Percentiles rank a stretch among this genome's conserved stretches.
phyloP scores from a whole-genome alignment of 2,888 invertebrate species.

The Caenorhabditis becei region DNA sequence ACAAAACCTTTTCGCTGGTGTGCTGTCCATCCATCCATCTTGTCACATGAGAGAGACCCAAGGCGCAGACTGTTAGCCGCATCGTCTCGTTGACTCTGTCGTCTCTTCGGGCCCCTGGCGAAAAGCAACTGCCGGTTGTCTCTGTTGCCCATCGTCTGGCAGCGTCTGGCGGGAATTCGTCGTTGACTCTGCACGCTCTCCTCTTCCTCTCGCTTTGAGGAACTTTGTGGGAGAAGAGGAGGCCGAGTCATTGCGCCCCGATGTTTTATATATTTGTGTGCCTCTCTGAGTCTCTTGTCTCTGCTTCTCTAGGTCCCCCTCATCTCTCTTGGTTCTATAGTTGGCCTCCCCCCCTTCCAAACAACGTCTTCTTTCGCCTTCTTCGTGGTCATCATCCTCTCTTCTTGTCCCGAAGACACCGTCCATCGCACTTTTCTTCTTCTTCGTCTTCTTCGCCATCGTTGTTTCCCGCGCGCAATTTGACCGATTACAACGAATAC shows the following conservation, averaged over 20 bases:
- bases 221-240: background rate
- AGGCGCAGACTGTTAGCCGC: no score
- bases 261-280: slow-evolving; percentile 2
- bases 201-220: background rate
- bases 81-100: no score
- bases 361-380: slow-evolving; percentile 24
- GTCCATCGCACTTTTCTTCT: no score
- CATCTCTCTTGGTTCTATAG: background rate
- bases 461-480: no score
- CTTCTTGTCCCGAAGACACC: background rate
- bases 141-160: background rate
- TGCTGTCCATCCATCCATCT: background rate
- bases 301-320: background rate
- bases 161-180: background rate
- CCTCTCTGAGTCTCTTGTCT: slow-evolving; percentile 11
- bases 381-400: slow-evolving; percentile 17
- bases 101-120: no score
- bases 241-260: background rate
- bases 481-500: no score
- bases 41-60: background rate
- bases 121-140: no score
- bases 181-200: background rate
- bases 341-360: background rate
- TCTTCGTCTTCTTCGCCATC: no score
- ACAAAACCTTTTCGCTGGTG: background rate